phyloP scores from a whole-genome alignment of 1,140 invertebrate species.

The Periplaneta americana region DNA sequence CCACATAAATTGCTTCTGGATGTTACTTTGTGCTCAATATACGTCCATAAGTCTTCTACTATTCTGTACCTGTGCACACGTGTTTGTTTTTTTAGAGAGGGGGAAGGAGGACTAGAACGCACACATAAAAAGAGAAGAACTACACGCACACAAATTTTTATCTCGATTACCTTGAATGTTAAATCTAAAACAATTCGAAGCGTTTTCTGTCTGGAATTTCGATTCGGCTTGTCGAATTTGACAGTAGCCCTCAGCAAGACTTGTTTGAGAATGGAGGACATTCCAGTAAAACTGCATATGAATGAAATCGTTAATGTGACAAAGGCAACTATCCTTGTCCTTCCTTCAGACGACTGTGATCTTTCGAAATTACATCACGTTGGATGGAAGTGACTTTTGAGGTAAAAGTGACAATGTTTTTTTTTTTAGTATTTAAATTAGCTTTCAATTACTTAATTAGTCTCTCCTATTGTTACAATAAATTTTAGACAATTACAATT shows the following conservation, averaged over 20 bases:
- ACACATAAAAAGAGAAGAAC: neutral
- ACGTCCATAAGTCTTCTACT: neutral
- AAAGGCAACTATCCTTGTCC: too few species aligned
- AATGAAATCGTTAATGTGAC: neutral
- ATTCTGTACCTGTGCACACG: neutral
- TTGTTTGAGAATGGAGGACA: neutral
- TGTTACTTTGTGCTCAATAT: neutral
- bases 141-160: neutral
- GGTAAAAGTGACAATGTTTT: too few species aligned
- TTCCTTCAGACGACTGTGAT: too few species aligned
- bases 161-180: neutral
- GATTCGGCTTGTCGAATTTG: neutral
- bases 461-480: too few species aligned
- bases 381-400: too few species aligned
- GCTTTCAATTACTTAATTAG: too few species aligned
- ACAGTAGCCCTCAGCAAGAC: neutral
- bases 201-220: neutral
- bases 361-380: too few species aligned
- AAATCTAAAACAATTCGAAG: neutral
- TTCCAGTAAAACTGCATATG: neutral
- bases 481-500: too few species aligned
- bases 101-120: neutral
- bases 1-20: neutral
- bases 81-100: neutral
- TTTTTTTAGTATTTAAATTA: too few species aligned